Evolutionary conservation across 2,113 vertebrate genomes (phyloP), one percentile per base, ranked within the genome.

Genomic region (Capricornis sumatraensis): DNA sequence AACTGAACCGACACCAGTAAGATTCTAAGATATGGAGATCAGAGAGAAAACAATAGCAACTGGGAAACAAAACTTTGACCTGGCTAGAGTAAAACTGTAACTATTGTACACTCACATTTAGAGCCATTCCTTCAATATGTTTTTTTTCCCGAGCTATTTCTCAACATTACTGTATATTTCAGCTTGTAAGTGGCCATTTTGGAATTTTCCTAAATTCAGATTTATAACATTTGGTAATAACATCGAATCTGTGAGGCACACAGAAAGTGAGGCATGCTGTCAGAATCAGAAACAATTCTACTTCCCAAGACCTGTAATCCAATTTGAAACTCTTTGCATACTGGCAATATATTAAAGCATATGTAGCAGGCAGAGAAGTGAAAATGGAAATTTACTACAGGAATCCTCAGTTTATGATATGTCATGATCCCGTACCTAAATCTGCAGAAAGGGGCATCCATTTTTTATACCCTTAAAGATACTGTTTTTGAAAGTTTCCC

Each of bases 271-370:
- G 55, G 0, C 40, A 4, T 82, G 13, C 81, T 19, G 43, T 67
- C 78, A 78, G 81, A 91, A 25, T 7, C 71, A 43, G 6, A 1
- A 96, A 94, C 79, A 93, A 94, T 95, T 97, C 10, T 9, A 27
- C 19, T 95, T 96, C 92, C 74, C 25, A 82, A 95, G 97, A 93
- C 92, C 43, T 95, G 19, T 89, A 28, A 7, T 47, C 45, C 87
- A 95, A 78, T 84, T 96, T 91, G 25, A 88, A 93, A 57, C 82
- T 43, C 3, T 85, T 86, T 43, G 23, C 40, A 58, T 96, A 92
- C 86, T 89, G 64, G 89, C 87, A 87, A 33, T 23, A 23, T 85
- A 57, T 78, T 45, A 62, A 97, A 98, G 15, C 74, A 0, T 1
- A 0, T 60, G 23, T 71, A 87, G 25, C 27, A n/a, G 91, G 30